Conservation (phyloP, 2,113 vertebrate genomes). For the Rafetus swinhoei region DNA sequence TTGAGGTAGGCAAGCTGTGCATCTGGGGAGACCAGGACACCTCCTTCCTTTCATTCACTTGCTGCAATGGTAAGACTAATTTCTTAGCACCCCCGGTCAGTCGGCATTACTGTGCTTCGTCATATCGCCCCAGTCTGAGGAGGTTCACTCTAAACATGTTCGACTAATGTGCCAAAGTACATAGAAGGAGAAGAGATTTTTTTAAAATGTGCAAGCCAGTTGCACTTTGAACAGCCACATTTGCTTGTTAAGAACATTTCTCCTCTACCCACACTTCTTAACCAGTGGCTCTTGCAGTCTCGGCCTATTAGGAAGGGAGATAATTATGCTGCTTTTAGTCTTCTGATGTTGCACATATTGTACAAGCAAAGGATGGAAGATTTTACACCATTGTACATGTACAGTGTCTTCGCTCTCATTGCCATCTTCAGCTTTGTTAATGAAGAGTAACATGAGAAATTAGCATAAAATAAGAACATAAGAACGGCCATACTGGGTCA, state of each 20-base stretch:
- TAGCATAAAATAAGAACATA: too few relatives aligned
- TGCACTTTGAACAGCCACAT: slow-evolving; percentile 32
- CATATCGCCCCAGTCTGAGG: slow-evolving; percentile 27
- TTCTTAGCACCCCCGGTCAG: not conserved
- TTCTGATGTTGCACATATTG: slow-evolving; percentile 35
- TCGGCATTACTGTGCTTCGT: slow-evolving; percentile 36
- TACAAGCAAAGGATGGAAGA: slow-evolving; percentile 21
- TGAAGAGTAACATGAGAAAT: too few relatives aligned
- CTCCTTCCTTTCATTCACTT: not conserved
- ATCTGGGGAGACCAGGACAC: not conserved
- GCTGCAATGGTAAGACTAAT: not conserved
- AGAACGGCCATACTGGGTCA: too few relatives aligned
- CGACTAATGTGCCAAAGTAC: slow-evolving; percentile 46
- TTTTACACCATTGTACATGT: slow-evolving; percentile 53
- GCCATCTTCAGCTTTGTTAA: slow-evolving; percentile 34
- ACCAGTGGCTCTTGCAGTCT: not conserved
- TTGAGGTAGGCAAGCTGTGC: not conserved
- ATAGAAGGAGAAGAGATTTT: slow-evolving; percentile 19
- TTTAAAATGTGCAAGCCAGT: slow-evolving; percentile 23
- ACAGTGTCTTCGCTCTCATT: slow-evolving; percentile 46
- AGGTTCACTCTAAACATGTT: not conserved
- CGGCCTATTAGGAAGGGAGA: not conserved
- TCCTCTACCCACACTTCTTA: not conserved
- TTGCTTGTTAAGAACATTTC: slow-evolving; percentile 50
- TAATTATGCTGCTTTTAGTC: slow-evolving; percentile 44